phyloP scores from a whole-genome alignment of 2,113 vertebrate species.

The Passer domesticus region DNA sequence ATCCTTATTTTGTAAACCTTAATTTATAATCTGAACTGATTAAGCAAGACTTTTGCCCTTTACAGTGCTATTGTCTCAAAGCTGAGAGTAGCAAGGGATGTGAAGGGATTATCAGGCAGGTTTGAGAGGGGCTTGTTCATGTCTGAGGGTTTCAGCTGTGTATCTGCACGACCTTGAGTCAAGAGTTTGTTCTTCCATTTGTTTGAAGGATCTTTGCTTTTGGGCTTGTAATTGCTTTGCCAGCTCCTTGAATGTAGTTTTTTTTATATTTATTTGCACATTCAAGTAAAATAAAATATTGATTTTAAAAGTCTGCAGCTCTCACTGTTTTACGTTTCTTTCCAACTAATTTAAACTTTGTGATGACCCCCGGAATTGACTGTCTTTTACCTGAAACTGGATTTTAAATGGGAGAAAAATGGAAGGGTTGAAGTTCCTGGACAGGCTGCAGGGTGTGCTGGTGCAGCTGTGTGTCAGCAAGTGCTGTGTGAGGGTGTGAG shows the following conservation, averaged over 20 bases:
- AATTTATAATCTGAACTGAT: slow-evolving; percentile 33
- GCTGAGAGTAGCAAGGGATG: not conserved
- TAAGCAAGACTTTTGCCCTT: not conserved
- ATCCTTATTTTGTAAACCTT: slow-evolving; percentile 66
- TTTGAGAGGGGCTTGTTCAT: not conserved
- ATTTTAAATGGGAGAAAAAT: not conserved
- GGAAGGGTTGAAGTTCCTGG: not conserved
- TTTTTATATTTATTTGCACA: slow-evolving; percentile 85
- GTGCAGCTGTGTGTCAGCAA: not conserved
- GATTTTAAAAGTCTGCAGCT: slow-evolving; percentile 50
- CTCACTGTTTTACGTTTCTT: not conserved
- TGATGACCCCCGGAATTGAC: not conserved
- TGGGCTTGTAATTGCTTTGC: slow-evolving; percentile 72
- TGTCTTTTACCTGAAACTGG: not conserved
- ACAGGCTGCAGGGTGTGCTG: not conserved
- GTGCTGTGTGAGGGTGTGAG: not conserved
- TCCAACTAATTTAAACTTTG: too few species aligned
- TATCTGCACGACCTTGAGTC: slow-evolving; percentile 24
- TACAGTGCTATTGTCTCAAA: not conserved
- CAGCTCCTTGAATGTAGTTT: slow-evolving; percentile 80
- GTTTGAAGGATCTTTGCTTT: slow-evolving; percentile 70
- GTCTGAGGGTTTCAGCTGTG: not conserved
- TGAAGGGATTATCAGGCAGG: not conserved
- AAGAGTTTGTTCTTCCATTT: slow-evolving; percentile 50
- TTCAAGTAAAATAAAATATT: slow-evolving; percentile 77